phyloP scores from a whole-genome alignment of 1,140 invertebrate genomes.

The Tetramorium parvispinum region DNA sequence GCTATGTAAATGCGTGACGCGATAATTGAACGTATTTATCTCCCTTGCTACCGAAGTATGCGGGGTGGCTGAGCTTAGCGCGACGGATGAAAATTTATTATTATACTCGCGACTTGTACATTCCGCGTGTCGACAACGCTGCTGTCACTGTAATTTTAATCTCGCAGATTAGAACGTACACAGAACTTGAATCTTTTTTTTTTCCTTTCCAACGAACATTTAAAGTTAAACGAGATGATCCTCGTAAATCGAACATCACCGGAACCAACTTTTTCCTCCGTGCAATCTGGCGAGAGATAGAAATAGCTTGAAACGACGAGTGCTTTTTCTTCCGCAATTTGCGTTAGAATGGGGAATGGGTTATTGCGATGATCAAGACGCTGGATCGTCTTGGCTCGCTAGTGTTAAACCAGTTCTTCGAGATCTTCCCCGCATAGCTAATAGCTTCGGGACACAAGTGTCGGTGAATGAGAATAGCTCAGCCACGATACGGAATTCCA shows the following conservation, averaged over 20 bases:
- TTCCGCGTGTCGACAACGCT: neutral
- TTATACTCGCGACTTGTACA: neutral
- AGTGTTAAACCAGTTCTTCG: slow-evolving; percentile 28
- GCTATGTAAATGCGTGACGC: neutral
- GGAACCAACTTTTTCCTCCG: slow-evolving; percentile 47
- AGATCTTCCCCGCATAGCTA: slow-evolving; percentile 19
- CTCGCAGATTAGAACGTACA: neutral
- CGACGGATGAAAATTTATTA: slow-evolving; percentile 16
- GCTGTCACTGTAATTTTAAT: neutral
- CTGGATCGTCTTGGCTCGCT: neutral
- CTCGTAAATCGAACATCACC: neutral
- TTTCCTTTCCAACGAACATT: neutral
- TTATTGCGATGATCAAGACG: slow-evolving; percentile 41
- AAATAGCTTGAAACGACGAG: slow-evolving; percentile 25
- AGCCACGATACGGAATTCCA: slow-evolving; percentile 13
- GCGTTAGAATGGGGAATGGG: slow-evolving; percentile 14
- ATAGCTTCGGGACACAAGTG: slow-evolving; percentile 25
- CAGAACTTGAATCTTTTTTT: neutral
- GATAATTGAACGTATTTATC: slow-evolving; percentile 46
- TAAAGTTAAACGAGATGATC: slow-evolving; percentile 6
- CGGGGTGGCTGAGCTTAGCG: neutral
- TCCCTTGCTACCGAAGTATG: slow-evolving; percentile 19
- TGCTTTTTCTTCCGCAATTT: slow-evolving; percentile 40
- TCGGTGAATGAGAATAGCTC: slow-evolving; percentile 25
- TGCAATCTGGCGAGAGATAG: slow-evolving; percentile 29